These are phyloP conservation scores for Sabatieria punctata DNA, from an alignment of 2,888 invertebrate species.

Conservation along the genomic window DNA sequence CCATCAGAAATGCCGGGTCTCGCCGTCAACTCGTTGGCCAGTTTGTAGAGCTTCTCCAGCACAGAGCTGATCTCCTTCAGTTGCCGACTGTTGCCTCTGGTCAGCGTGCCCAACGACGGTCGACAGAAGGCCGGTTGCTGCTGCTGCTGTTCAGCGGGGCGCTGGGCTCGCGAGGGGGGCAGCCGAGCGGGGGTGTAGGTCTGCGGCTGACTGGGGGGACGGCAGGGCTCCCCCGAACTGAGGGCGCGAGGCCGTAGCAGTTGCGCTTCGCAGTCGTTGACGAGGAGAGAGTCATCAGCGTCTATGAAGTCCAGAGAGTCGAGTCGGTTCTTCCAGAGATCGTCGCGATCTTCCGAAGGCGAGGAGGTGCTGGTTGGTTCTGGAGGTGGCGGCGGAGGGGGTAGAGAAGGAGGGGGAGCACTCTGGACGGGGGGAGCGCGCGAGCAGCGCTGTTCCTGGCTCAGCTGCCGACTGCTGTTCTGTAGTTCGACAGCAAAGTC, in stretches of 20 bases:
- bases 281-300: slow-evolving; percentile 38
- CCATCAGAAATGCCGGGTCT: neutral
- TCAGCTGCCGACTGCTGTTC: slow-evolving; percentile 7
- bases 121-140: neutral
- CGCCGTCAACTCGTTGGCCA: slow-evolving; percentile 14
- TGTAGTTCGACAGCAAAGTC: slow-evolving; percentile 16
- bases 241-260: slow-evolving; percentile 8
- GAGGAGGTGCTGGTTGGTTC: slow-evolving; percentile 13
- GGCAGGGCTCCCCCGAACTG: neutral
- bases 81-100: slow-evolving; percentile 9
- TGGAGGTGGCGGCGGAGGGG: slow-evolving; percentile 5
- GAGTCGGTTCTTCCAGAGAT: slow-evolving; percentile 9
- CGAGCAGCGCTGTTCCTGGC: neutral
- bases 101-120: neutral
- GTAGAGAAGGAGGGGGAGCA: slow-evolving; percentile 6
- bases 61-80: slow-evolving; percentile 14
- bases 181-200: no score
- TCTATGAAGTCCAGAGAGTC: slow-evolving; percentile 28
- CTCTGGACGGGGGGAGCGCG: neutral
- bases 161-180: neutral
- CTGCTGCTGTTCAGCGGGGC: neutral
- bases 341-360: slow-evolving; percentile 56
- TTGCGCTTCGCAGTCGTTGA: slow-evolving; percentile 31
- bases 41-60: slow-evolving; percentile 15
- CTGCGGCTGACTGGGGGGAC: neutral